These are phyloP conservation scores for Synaphobranchus kaupii DNA, from an alignment of 2,797 vertebrate species.

Conservation along the genomic window DNA sequence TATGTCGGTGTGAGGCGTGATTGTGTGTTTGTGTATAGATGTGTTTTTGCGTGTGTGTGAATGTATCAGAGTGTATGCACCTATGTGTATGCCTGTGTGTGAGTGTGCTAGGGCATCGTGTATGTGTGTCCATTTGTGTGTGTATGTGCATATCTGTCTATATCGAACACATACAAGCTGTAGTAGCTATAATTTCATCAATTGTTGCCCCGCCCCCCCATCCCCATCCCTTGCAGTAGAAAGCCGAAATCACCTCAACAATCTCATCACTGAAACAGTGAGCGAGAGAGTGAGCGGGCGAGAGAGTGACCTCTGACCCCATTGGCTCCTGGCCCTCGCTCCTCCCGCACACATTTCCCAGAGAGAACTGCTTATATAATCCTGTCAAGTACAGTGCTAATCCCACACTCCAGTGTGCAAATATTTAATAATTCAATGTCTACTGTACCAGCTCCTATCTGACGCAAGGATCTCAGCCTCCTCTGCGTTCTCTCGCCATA, in stretches of 20 bases:
- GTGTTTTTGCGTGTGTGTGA: background rate
- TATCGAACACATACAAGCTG: background rate
- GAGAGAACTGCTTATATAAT: background rate
- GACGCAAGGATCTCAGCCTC: background rate
- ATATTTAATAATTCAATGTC: background rate
- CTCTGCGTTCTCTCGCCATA: background rate
- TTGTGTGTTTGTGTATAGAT: background rate
- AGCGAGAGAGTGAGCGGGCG: background rate
- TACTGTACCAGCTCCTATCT: background rate
- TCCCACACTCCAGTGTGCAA: background rate
- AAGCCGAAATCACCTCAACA: background rate
- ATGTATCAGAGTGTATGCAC: background rate
- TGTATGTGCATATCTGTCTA: background rate
- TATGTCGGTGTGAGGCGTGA: background rate
- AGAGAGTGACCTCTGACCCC: background rate
- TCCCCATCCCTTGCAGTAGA: background rate
- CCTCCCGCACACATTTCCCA: background rate
- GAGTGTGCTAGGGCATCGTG: background rate
- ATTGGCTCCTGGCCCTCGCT: background rate
- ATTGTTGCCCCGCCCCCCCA: background rate
- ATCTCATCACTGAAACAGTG: background rate
- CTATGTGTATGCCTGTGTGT: background rate
- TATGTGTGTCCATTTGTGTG: background rate
- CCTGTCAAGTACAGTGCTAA: background rate
- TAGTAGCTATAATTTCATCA: background rate